Base-by-base conservation (phyloP, 1,140 invertebrate genomes). In the Phenacoccus solenopsis region DNA sequence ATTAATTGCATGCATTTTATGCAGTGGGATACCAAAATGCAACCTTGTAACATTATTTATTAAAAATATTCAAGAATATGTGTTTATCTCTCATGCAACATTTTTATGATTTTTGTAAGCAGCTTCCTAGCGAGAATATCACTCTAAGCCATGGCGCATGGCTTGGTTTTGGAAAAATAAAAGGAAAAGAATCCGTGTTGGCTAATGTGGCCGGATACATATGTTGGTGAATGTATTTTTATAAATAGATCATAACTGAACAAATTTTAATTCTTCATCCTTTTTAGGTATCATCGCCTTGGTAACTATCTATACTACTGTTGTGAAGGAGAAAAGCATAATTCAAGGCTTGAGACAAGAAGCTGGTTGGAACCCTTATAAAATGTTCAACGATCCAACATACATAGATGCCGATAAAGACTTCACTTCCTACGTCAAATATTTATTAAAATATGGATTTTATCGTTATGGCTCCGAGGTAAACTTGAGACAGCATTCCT, bases 401-500 rank as follows among this genome's bases (percentile, higher is more conserved):
- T 83, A 91, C 67, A 79, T 81, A 16, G 86, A 96, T 75, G 94
- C 94, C 1, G 96, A 99, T 76, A 87, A 85, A 75, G 88, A 91
- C 75, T 75, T 98, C 1, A 76, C 84, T 13, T 80, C 87, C 22
- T 93, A 91, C 76, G 75, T 90, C 13, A 94, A 98, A 78, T 99
- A 92, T 80, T 80, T 96, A n/a, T 80, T 90, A 9, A 98, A 98
- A 78, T 96, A 90, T 79, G 87, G 88, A 20, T 98, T 95, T 79
- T 96, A 95, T 78, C 95, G 95, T 78, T 97, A 96, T 83, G 95
- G 95, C 21, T 78, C 97, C 1, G 95, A 98, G 83, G 88, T 90
- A 79, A 77, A 77, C 74, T 38, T 38, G 32, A 10, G 32, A n/a
- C n/a, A n/a, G n/a, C n/a, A n/a, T n/a, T n/a, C n/a, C n/a, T n/a